Base-by-base conservation (phyloP, 2,797 vertebrate genomes). In the Chaenodraco wilsoni region DNA sequence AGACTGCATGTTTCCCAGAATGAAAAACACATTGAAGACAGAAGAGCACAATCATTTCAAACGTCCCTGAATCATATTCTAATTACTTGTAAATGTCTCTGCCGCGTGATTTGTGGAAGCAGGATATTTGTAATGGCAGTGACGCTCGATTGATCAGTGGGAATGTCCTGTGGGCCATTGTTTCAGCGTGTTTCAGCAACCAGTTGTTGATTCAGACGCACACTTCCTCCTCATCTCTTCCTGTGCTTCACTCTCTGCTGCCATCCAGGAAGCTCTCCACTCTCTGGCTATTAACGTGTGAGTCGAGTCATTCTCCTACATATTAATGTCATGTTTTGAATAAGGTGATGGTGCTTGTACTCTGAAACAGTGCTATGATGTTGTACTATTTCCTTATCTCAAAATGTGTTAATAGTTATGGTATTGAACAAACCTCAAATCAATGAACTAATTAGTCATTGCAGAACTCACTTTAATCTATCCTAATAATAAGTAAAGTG, bases 201-300 rank as follows among this genome's bases (percentile, higher is more conserved):
- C 16, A 2, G 27, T 65, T 90, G 89, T 88, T 84, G 72, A 69
- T 77, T 84, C 80, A 82, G 81, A 91, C 74, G 48, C 49, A 52
- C 15, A 48, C 74, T 88, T 83, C 69, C 74, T 87, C 76, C 46
- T 61, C 76, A 70, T 75, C 72, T 56, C 62, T 87, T 87, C 91
- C 88, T 88, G 70, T 17, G 9, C 21, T 68, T 65, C 41, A 43
- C 14, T 21, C 68, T 69, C 69, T 13, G 8, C 59, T 13, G 72
- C 13, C 64, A 6, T 4, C 33, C 72, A 69, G 72, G 68, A 75
- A 75, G 44, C 33, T 33, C 11, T 17, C 31, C 37, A 11, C 13
- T 17, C 51, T 60, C 52, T 27, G 27, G 10, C 33, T n/a, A 3
- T 37, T 52, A 54, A 10, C 49, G 16, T 57, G 3, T 51, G 69